Evolutionary conservation across 1,140 invertebrate genomes (phyloP).

Genomic region (Halyomorpha halys): DNA sequence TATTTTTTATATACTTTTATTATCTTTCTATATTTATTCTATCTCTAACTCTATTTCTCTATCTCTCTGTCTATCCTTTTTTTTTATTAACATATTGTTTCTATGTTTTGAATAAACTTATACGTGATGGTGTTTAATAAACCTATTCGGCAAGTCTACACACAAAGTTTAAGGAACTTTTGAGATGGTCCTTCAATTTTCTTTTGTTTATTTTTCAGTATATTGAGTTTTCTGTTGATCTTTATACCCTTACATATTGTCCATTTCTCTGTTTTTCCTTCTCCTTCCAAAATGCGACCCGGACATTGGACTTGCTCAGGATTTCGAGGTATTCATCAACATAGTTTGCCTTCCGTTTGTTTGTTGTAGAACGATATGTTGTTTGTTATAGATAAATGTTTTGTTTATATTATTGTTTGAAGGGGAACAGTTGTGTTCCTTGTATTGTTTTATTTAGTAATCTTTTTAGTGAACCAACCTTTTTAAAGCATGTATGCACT

Average conservation of each 20-base stretch:
- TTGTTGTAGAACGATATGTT: conserved; percentile 27
- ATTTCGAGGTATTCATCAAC: conserved; percentile 53
- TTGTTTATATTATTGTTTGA: conserved; percentile 22
- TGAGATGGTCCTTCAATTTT: conserved; percentile 84
- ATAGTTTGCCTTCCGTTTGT: conserved; percentile 25
- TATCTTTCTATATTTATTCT: conserved; percentile 27
- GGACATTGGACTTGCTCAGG: conserved; percentile 47
- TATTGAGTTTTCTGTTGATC: conserved; percentile 24
- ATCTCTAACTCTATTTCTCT: conserved; percentile 2
- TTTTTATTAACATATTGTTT: conserved; percentile 16
- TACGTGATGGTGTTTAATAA: conserved; percentile 12
- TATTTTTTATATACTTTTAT: conserved; percentile 28
- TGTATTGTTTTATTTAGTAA: conserved; percentile 20
- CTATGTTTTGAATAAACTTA: conserved; percentile 13
- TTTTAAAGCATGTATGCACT: conserved; percentile 29
- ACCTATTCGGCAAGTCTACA: conserved; percentile 17
- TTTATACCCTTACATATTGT: conserved; percentile 34
- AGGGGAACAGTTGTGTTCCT: conserved; percentile 19
- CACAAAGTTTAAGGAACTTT: conserved; percentile 73
- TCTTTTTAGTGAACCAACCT: conserved; percentile 22
- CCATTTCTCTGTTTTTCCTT: conserved; percentile 45
- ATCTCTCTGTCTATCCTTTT: conserved; percentile 12
- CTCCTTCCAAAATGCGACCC: conserved; percentile 32
- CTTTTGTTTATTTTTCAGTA: conserved; percentile 26
- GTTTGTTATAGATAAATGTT: conserved; percentile 19